Evolutionary conservation across 2,113 vertebrate species (phyloP).

Genomic region (Atractosteus spatula): DNA sequence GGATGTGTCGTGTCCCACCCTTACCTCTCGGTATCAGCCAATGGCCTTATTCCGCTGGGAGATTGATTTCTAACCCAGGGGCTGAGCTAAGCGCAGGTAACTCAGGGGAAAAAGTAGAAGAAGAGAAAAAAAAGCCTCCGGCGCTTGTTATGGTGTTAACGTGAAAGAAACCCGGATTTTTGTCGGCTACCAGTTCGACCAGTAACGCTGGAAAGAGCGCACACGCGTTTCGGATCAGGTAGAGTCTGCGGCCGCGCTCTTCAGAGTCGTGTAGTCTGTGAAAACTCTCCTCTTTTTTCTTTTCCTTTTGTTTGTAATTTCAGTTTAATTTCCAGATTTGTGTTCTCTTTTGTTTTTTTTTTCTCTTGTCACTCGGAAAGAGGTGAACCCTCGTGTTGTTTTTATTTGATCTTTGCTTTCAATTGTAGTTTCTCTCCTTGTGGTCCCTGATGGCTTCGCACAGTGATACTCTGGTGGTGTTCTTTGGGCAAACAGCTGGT

Average conservation of each 20-base stretch:
- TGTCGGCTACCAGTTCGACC: constrained; percentile 76
- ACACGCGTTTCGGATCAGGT: constrained; percentile 78
- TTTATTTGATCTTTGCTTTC: constrained; percentile 83
- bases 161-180: constrained; percentile 72
- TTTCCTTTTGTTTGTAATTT: constrained; percentile 58
- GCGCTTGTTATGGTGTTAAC: constrained; percentile 82
- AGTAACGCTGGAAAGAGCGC: constrained; percentile 75
- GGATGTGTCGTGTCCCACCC: constrained; percentile 61
- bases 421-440: constrained; percentile 90
- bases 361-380: constrained; percentile 77
- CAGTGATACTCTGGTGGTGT: constrained; percentile 92
- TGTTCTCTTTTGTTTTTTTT: constrained; percentile 70
- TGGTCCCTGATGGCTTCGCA: constrained; percentile 85
- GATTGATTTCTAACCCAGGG: constrained; percentile 66
- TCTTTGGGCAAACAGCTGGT: constrained; percentile 98
- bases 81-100: constrained; percentile 81
- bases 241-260: constrained; percentile 68
- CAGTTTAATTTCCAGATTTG: constrained; percentile 64
- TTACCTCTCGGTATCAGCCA: constrained; percentile 77
- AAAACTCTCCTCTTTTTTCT: constrained; percentile 61
- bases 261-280: constrained; percentile 53
- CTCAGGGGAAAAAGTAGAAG: constrained; percentile 51
- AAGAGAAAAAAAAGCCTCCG: constrained; percentile 38
- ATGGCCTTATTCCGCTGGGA: constrained; percentile 48
- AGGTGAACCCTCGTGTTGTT: constrained; percentile 75